phyloP scores from a whole-genome alignment of 2,888 invertebrate species.

The Apodemia hepburni region DNA sequence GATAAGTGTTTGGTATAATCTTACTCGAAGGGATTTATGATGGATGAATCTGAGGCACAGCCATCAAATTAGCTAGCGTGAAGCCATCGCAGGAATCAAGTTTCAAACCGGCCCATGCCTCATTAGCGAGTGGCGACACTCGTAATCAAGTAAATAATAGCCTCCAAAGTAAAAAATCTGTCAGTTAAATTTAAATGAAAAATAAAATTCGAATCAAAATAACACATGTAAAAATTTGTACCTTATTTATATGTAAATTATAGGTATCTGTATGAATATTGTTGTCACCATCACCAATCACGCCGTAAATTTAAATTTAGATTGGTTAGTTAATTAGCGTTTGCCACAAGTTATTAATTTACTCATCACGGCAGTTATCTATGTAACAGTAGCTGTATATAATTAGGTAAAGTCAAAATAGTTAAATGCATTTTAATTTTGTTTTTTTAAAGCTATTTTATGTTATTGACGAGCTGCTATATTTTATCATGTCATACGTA shows the following conservation, averaged over 20 bases:
- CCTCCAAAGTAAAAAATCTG: conserved; percentile 7
- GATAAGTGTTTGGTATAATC: conserved; percentile 30
- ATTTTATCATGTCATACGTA: no score
- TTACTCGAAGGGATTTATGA: conserved; percentile 35
- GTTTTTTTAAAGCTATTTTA: no score
- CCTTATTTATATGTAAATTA: not conserved
- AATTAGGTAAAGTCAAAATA: no score
- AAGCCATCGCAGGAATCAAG: conserved; percentile 42
- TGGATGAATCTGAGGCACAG: conserved; percentile 35
- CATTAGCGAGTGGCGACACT: conserved; percentile 62
- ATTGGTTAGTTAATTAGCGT: not conserved
- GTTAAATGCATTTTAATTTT: no score
- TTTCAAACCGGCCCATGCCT: conserved; percentile 59
- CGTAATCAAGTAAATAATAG: conserved; percentile 27
- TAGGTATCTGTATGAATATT: not conserved
- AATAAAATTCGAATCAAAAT: not conserved
- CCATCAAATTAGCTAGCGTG: conserved; percentile 33
- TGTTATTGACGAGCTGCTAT: no score
- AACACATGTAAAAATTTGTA: not conserved
- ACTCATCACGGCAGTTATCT: no score
- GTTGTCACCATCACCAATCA: not conserved
- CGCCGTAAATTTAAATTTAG: not conserved
- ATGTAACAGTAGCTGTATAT: no score
- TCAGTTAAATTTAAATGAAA: not conserved
- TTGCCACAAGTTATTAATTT: not conserved